Evolutionary conservation across 1,140 invertebrate genomes (phyloP), one percentile per base, ranked within the genome.

Genomic region (Holotrichia oblita): DNA sequence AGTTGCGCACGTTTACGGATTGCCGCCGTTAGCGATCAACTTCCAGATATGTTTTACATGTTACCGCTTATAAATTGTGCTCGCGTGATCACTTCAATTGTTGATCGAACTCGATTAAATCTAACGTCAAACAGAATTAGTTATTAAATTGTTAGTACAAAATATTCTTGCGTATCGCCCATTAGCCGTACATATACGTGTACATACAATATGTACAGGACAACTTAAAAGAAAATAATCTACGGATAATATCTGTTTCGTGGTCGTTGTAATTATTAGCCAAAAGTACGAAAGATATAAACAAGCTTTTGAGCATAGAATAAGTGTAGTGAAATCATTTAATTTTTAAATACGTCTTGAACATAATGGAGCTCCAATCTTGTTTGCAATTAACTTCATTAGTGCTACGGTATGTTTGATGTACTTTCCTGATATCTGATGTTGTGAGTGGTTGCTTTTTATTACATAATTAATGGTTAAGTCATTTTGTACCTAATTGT

Each of bases 51-150:
- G 61, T 34, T 69, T 69, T 27, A 69, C 48, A 27, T 69, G 22
- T 34, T 69, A 69, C 22, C 10, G 20, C 8, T n/a, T 69, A 20
- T 69, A 69, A 69, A 69, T 69, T 55, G 14, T 55, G 14, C 10
- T 55, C 48, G 48, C 48, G 48, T 55, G 48, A 14, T 55, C 14
- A 12, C 14, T n/a, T 14, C 48, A 55, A 55, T 55, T 55, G 48
- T 55, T 55, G 4, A 55, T n/a, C 48, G 48, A n/a, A 55, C 14
- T 55, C 14, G 48, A 55, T 55, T 55, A 55, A 55, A 55, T 55
- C 48, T 55, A 55, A 55, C 48, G 48, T 55, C 48, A 55, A 55
- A n/a, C 48, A 17, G 10, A 55, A 55, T 55, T 55, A 55, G 48
- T 55, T 55, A 55, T 55, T 55, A 55, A 55, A 55, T 55, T 55